Percentiles rank a stretch among this genome's conserved stretches.
phyloP scores from a whole-genome alignment of 2,888 invertebrate genomes.

The Eucera pruinosa region DNA sequence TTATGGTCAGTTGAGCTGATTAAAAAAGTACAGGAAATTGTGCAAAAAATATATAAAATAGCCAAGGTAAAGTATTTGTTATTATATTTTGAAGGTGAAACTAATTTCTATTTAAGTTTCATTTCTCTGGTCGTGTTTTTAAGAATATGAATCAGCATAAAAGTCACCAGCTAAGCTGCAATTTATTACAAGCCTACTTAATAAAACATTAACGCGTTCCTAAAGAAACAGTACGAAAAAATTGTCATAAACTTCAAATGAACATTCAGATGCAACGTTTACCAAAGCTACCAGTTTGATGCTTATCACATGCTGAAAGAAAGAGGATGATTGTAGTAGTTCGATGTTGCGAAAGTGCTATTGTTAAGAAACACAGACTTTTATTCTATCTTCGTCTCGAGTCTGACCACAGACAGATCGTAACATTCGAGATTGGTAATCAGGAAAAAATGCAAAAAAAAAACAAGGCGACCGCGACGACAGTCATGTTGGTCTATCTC shows the following conservation, averaged over 20 bases:
- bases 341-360: constrained; percentile 19
- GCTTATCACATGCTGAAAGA: background rate
- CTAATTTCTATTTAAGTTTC: no score
- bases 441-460: constrained; percentile 9
- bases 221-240: no score
- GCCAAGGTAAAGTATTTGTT: no score
- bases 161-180: no score
- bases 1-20: no score
- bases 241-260: background rate
- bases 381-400: background rate
- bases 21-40: no score
- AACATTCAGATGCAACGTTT: background rate
- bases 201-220: no score
- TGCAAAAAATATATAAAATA: no score
- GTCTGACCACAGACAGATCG: background rate
- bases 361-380: constrained; percentile 26
- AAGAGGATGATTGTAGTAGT: background rate
- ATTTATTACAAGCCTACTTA: no score
- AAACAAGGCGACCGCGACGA: constrained; percentile 15
- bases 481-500: constrained; percentile 46
- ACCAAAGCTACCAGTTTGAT: background rate
- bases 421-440: constrained; percentile 3
- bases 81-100: no score
- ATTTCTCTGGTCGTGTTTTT: no score
- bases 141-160: no score